Percentiles rank a stretch among this genome's conserved stretches.
Conservation (phyloP, 1,140 invertebrate genomes). For the Drosophila ironensis region DNA sequence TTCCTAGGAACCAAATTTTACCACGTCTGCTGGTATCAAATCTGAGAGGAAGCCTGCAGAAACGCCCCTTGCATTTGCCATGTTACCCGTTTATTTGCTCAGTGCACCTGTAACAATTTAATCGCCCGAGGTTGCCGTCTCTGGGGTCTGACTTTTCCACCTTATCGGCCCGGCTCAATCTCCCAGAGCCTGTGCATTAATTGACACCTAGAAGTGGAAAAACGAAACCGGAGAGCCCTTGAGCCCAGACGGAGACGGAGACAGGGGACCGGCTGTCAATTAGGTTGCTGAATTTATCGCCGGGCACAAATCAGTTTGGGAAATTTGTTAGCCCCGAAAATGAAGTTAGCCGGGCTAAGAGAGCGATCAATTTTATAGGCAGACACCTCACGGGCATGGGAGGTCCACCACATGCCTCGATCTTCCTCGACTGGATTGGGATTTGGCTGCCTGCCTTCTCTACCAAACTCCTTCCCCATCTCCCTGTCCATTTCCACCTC, state of each 20-base stretch:
- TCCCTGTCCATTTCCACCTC: background rate
- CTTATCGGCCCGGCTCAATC: conserved; percentile 65
- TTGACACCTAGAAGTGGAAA: conserved; percentile 61
- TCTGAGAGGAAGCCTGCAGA: no score
- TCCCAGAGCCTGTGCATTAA: conserved; percentile 55
- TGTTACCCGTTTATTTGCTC: background rate
- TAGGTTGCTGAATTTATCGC: conserved; percentile 75
- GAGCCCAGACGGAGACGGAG: conserved; percentile 1
- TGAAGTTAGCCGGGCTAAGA: conserved; percentile 47
- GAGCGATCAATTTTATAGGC: conserved; percentile 75
- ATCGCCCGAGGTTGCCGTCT: conserved; percentile 34
- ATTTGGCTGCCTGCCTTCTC: no score
- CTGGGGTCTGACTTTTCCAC: conserved; percentile 10
- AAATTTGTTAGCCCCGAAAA: conserved; percentile 60
- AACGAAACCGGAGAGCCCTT: conserved; percentile 27
- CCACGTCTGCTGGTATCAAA: no score
- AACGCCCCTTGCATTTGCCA: no score
- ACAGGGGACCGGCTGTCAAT: conserved; percentile 70
- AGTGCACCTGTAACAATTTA: conserved; percentile 63
- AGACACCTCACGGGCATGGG: conserved; percentile 19
- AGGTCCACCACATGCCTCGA: conserved; percentile 35
- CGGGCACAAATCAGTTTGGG: conserved; percentile 68
- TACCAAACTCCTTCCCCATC: background rate
- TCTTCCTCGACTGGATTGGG: background rate
- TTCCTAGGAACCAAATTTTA: no score